phyloP scores from a whole-genome alignment of 2,888 invertebrate genomes.

The Eudasyphora cyanicolor region DNA sequence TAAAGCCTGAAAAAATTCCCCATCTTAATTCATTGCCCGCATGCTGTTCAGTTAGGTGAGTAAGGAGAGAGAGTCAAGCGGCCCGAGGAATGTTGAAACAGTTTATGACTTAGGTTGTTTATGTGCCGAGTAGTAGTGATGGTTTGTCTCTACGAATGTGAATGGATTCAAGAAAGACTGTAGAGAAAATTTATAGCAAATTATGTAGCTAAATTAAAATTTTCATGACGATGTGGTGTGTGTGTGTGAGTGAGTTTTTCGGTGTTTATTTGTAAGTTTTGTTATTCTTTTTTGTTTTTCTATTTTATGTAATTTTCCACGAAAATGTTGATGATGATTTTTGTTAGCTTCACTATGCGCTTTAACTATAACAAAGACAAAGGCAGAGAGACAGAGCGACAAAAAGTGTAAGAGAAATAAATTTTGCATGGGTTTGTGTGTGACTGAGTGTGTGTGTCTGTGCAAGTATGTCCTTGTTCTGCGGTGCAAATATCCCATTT shows the following conservation, averaged over 20 bases:
- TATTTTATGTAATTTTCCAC: conserved; percentile 23
- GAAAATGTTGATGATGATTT: conserved; percentile 14
- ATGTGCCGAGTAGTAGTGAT: background rate
- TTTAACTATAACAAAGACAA: background rate
- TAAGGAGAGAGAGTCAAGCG: no score
- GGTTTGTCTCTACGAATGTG: background rate
- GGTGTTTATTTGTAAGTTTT: no score
- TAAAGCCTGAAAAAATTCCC: no score
- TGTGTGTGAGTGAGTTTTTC: conserved; percentile 10
- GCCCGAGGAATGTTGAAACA: no score
- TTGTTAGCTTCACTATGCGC: background rate
- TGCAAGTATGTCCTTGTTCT: background rate
- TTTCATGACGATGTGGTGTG: background rate
- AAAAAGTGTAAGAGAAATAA: background rate
- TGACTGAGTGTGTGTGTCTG: background rate
- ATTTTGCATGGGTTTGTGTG: background rate
- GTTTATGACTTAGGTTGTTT: conserved; percentile 20
- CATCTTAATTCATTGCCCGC: no score
- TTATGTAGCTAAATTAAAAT: conserved; percentile 22
- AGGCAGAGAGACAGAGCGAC: background rate
- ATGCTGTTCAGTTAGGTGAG: no score
- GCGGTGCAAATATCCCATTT: background rate
- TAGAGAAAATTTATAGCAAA: conserved; percentile 11
- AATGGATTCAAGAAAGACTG: no score
- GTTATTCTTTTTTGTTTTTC: background rate